phyloP scores from a whole-genome alignment of 2,888 invertebrate species.

The Neelides folsomi region DNA sequence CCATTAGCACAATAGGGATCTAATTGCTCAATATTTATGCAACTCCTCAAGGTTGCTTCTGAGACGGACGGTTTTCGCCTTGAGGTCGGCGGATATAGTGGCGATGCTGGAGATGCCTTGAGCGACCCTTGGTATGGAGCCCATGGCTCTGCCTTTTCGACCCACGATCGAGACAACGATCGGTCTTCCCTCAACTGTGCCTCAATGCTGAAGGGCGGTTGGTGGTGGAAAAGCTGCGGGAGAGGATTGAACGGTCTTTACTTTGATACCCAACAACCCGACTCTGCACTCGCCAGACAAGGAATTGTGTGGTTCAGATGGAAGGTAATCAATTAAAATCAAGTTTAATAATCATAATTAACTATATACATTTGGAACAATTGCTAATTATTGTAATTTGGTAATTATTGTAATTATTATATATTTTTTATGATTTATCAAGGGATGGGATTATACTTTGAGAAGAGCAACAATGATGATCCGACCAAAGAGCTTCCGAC shows the following conservation, averaged over 20 bases:
- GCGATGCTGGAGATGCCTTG: constrained; percentile 77
- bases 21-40: neutral
- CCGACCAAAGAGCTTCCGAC: constrained; percentile 53
- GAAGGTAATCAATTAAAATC: too few species aligned
- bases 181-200: constrained; percentile 80
- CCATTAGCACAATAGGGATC: neutral
- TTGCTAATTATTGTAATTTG: too few species aligned
- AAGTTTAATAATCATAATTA: too few species aligned
- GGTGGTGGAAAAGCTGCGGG: constrained; percentile 93
- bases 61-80: constrained; percentile 82
- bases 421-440: constrained; percentile 5
- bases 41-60: constrained; percentile 63
- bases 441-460: constrained; percentile 81
- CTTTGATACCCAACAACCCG: constrained; percentile 50
- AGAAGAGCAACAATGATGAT: constrained; percentile 87
- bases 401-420: too few species aligned
- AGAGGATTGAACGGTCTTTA: constrained; percentile 79
- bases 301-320: constrained; percentile 90
- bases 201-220: constrained; percentile 83
- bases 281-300: constrained; percentile 37
- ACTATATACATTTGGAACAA: too few species aligned
- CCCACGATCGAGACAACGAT: constrained; percentile 83
- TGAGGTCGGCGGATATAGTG: constrained; percentile 83
- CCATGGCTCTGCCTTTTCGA: constrained; percentile 84
- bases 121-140: constrained; percentile 91